Base-by-base conservation (phyloP, 2,888 invertebrate species). In the Machimus rusticus region DNA sequence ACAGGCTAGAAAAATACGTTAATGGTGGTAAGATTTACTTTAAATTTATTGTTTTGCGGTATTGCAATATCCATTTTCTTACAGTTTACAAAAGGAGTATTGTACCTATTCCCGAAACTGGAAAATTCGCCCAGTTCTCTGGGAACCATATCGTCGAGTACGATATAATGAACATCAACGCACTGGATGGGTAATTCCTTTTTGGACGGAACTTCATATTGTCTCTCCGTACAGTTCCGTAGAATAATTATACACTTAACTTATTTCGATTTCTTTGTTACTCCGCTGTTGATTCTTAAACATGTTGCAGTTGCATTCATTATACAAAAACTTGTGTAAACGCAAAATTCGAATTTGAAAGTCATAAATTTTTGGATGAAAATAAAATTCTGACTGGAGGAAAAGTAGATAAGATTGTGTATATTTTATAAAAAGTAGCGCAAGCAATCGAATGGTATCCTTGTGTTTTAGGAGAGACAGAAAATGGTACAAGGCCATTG, bases 101-200 rank as follows among this genome's bases (percentile, higher is more conserved):
- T 19, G 92, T 91, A 5, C n/a, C 23, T 43, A 89, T 90, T 3
- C 93, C 93, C 0, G 91, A 93, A 89, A 90, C 94, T 90, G 94
- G 93, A 66, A 95, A 95, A 90, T 97, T 95, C 93, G 95, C 96
- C 85, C 96, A 95, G 91, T 97, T 96, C 93, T 94, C 96, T 34
- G 97, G 97, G 16, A 95, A 94, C 86, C 95, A 94, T 90, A 94
- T 97, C 88, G 94, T 95, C 90, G 95, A 97, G 93, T 94, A 96
- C 88, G 94, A 96, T 91, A 95, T 97, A 90, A 91, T 95, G 89
- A 97, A 97, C 92, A 93, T 96, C 87, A 94, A 93, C 0, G 95
- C 95, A 55, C 92, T 96, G 82, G 92, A 94, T 87, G 91, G 93
- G 81, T 94, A 46, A 28, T 46, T 79, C 31, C 55, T 34, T 55